Evolutionary conservation across 2,888 invertebrate species (phyloP), one percentile per base, ranked within the genome.

Genomic region (Xestoiulus laeticollis): DNA sequence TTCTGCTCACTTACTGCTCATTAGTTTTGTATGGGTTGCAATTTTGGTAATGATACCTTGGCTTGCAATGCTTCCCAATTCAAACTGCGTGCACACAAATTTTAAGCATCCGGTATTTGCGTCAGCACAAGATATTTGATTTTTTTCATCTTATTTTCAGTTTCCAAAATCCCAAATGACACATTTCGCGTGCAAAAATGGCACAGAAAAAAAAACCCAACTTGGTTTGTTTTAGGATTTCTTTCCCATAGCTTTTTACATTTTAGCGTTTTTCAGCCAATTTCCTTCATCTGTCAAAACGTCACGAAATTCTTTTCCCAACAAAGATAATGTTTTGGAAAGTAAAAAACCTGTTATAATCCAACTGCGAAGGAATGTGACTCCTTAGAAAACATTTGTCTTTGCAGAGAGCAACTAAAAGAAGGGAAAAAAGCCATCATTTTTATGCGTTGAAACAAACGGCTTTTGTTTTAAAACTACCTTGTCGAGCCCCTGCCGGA

Each of bases 201-300:
- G 59, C 59, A 59, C n/a, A 59, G n/a, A 59, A 59, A 59, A 59
- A 38, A 38, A 38, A 38, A 38, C 0, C 5, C 0, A 8, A 0
- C 4, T 59, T n/a, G n/a, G n/a, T n/a, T 59, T 59, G 59, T 59
- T 59, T 59, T 59, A 59, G 59, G 59, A 38, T 38, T 1, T 59
- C n/a, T 59, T 59, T 59, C n/a, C n/a, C 19, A 6, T 16, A 0
- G 59, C 59, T n/a, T 59, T n/a, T 59, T n/a, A 59, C 59, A 59
- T 59, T 59, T 59, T 19, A 59, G 59, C 19, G 59, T 59, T 59
- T 59, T 59, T 59, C 59, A n/a, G n/a, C 59, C 59, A 59, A 59
- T 59, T 59, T 59, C 59, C 59, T 59, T 59, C 59, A 59, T 59
- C 59, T 59, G 59, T 59, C 59, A 59, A 59, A 59, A n/a, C 59